Evolutionary conservation across 2,113 vertebrate species (phyloP), one percentile per base, ranked within the genome.

Genomic region (Canis aureus): DNA sequence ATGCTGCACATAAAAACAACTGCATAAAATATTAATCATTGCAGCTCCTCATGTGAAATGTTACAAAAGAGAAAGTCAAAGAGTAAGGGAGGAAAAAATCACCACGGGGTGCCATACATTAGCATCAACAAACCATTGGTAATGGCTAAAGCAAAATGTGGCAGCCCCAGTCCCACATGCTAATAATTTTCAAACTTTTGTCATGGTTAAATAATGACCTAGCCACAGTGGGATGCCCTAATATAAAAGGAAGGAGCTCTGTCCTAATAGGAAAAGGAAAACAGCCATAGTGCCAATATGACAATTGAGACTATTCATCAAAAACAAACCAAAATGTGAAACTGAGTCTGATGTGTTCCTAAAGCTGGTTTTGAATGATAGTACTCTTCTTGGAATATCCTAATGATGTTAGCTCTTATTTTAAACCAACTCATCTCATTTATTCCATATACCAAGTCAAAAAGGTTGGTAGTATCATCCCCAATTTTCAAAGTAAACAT

Each of bases 1-100:
- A 95, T 81, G 95, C 95, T 97, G 96, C 96, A 98, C 96, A 95
- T 95, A 98, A 98, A 89, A 98, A 98, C 79, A 98, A 98, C 74
- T 43, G 57, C 95, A 98, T 99, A 92, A 98, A 99, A 99, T 98
- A 99, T 99, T 98, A 98, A 99, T 98, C 97, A 98, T 88, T 88
- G 64, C 6, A 89, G 78, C 96, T 96, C 97, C 96, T 91, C 97
- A 98, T 97, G 97, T 95, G 98, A 99, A 99, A 98, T 97, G 74
- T 91, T 98, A 98, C 97, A 97, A 98, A 98, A 98, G 98, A 93
- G 49, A 94, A 98, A 98, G 96, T 96, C 97, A 80, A 98, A 98
- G 91, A 95, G 89, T 1, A 87, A 85, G 88, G 43, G 43, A 4
- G n/a, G 20, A 92, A 98, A 64, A 94, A 89, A 71, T 88, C 98